Base-by-base conservation (phyloP, 2,888 invertebrate genomes). In the Andrena minutula region DNA sequence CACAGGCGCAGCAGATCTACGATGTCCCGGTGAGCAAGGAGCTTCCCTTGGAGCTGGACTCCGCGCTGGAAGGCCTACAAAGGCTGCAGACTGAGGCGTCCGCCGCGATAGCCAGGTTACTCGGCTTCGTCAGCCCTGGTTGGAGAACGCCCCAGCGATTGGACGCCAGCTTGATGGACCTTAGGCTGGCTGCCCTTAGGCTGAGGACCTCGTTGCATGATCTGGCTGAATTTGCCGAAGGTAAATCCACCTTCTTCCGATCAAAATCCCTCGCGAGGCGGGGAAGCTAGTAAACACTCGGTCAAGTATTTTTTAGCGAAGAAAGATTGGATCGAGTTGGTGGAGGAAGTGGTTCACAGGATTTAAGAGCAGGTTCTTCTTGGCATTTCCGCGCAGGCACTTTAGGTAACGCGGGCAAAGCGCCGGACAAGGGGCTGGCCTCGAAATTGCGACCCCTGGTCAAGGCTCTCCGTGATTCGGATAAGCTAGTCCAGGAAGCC, bases 141-240 rank as follows among this genome's bases (percentile, higher is more conserved):
- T 98, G 98, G 98, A 95, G 98, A 90, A 95, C 96, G 82, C 96
- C 96, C 83, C 97, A 97, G 35, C 97, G 97, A 91, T 94, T 99
- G 81, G 97, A 98, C 87, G 95, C 96, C 20, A 96, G 96, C 76
- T 94, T 98, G 60, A 96, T 97, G 94, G 98, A 98, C 92, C 96
- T 99, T 58, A 97, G 97, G 94, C 95, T 97, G 86, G 96, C 97
- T 6, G 97, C 97, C 61, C 95, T 96, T 6, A 95, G 97, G 70
- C 95, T 99, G 64, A 95, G 97, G 86, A 97, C 97, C 3, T 97
- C 97, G 0, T 94, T 98, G 47, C 97, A 97, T 92, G 98, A 98
- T 94, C 96, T 98, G 79, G 96, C 98, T 0, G 97, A 98, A 88
- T 99, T 99, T 93, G 97, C 97, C 0, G 97, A 98, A 93, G 98